Evolutionary conservation across 2,113 vertebrate species (phyloP).

Genomic region (Rhipidura dahli): DNA sequence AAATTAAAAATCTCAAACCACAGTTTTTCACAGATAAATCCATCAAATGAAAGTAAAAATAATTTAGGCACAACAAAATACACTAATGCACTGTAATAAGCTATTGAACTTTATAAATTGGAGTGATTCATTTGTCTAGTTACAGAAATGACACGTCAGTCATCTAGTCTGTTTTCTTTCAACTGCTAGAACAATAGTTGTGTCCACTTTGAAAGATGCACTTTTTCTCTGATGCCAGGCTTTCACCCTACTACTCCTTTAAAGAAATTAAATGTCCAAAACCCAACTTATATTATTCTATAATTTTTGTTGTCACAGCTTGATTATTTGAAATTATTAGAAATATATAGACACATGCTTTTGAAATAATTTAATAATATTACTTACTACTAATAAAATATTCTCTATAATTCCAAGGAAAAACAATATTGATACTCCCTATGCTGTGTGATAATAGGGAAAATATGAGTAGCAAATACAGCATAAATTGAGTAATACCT

Average conservation of each 20-base stretch:
- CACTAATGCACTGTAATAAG: neutral
- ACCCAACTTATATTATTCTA: neutral
- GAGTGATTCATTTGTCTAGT: neutral
- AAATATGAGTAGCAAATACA: neutral
- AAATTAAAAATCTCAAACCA: neutral
- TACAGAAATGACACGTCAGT: neutral
- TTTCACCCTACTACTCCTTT: neutral
- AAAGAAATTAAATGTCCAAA: neutral
- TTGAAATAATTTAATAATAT: neutral
- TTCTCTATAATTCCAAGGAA: neutral
- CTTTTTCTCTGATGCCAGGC: neutral
- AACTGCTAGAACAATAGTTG: neutral
- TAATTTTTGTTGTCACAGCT: neutral
- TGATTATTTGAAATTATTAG: neutral
- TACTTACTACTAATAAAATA: neutral
- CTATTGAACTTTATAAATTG: neutral
- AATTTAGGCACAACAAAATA: neutral
- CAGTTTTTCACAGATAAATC: neutral
- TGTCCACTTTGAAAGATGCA: neutral
- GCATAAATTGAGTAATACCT: neutral
- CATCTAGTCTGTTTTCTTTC: neutral
- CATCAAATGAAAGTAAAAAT: neutral
- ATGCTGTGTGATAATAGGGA: neutral
- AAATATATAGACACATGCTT: neutral
- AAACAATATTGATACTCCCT: neutral